Percentiles rank a stretch among this genome's conserved stretches.
phyloP scores from a whole-genome alignment of 2,888 invertebrate species.

The Andrena chrysosceles region DNA sequence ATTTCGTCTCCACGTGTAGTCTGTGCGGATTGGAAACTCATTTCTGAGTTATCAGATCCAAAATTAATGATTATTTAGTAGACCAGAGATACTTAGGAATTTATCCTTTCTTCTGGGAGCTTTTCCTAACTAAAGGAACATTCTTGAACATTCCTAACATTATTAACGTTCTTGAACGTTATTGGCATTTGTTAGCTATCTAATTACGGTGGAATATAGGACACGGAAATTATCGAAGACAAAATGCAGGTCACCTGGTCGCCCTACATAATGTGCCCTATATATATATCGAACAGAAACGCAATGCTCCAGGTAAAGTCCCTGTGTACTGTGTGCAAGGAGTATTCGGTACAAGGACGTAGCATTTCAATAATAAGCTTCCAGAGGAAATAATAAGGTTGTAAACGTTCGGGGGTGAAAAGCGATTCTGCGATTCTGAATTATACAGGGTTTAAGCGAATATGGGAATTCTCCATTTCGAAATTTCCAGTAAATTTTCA shows the following conservation, averaged over 20 bases:
- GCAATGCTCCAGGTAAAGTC: constrained; percentile 14
- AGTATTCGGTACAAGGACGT: constrained; percentile 34
- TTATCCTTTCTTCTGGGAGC: not conserved
- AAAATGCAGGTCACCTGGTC: constrained; percentile 25
- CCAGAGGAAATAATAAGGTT: constrained; percentile 14
- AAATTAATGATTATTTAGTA: too few relatives aligned
- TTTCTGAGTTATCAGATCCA: too few relatives aligned
- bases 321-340: constrained; percentile 15
- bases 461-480: not conserved
- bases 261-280: constrained; percentile 19
- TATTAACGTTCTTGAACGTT: too few relatives aligned
- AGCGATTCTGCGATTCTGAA: constrained; percentile 2
- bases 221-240: constrained; percentile 18
- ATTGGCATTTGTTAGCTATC: not conserved
- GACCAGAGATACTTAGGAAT: not conserved
- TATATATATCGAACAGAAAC: constrained; percentile 28
- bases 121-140: not conserved
- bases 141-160: not conserved
- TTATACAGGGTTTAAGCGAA: not conserved
- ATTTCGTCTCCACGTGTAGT: too few relatives aligned
- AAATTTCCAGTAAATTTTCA: not conserved
- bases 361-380: constrained; percentile 30
- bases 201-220: constrained; percentile 1
- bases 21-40: too few relatives aligned
- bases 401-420: not conserved